These are phyloP conservation scores for Agapornis canus DNA, from an alignment of 2,797 vertebrate species.

Conservation along the genomic window DNA sequence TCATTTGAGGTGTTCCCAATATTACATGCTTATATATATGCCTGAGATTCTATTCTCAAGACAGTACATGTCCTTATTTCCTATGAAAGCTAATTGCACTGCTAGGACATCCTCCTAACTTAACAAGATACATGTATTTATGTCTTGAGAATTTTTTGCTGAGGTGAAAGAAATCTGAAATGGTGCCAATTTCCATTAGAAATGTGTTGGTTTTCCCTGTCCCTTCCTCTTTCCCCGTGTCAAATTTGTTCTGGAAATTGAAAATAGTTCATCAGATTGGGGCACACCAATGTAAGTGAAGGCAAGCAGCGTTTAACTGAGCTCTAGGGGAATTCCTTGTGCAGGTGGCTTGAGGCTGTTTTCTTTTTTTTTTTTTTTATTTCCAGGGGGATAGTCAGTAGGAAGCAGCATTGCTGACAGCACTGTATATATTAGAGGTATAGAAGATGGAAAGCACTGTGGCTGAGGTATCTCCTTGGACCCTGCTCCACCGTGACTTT, in stretches of 20 bases:
- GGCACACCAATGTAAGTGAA: neutral
- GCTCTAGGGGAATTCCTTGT: neutral
- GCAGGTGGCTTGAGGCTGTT: neutral
- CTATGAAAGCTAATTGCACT: neutral
- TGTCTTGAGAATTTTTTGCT: conserved; percentile 3
- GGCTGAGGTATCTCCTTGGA: neutral
- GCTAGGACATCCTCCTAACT: neutral
- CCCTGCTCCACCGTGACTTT: neutral
- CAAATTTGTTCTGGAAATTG: neutral
- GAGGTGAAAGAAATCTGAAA: neutral
- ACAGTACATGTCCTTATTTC: neutral
- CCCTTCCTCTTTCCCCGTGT: neutral
- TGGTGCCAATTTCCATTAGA: neutral
- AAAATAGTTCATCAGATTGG: neutral
- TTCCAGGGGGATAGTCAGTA: neutral
- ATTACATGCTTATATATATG: neutral
- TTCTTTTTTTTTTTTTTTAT: neutral
- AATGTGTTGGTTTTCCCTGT: neutral
- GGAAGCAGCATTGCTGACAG: neutral
- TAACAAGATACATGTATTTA: conserved; percentile 8
- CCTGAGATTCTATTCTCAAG: neutral
- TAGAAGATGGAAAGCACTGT: neutral
- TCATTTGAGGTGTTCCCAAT: neutral
- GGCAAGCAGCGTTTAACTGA: neutral
- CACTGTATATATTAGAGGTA: neutral